phyloP scores from a whole-genome alignment of 2,797 vertebrate genomes.

The Rhabdophis nuchalis region DNA sequence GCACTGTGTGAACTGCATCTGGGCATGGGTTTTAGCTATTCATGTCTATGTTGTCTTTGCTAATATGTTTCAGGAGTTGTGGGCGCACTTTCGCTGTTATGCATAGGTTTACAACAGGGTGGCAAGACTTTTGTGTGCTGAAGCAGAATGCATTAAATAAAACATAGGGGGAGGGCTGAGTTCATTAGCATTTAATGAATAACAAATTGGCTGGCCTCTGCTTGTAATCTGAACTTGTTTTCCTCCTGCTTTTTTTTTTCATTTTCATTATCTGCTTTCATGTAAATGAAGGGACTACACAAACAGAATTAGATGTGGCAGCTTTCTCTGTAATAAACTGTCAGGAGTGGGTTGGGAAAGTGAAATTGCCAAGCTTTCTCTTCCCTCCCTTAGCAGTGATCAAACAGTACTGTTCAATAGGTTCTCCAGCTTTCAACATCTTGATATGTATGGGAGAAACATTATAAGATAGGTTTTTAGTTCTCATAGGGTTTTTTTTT shows the following conservation, averaged over 20 bases:
- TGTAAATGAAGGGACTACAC: conserved; percentile 69
- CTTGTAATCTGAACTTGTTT: conserved; percentile 67
- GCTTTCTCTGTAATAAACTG: conserved; percentile 56
- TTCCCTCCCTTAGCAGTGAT: conserved; percentile 27
- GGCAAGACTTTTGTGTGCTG: conserved; percentile 66
- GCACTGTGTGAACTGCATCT: neutral
- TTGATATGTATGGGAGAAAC: conserved; percentile 23
- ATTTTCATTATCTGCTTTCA: conserved; percentile 70
- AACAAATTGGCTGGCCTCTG: conserved; percentile 68
- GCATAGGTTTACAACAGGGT: conserved; percentile 46
- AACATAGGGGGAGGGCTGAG: conserved; percentile 59
- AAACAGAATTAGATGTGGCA: conserved; percentile 67
- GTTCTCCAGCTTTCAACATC: conserved; percentile 36
- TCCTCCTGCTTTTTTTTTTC: conserved; percentile 61
- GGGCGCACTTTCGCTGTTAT: conserved; percentile 45
- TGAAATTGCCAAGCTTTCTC: conserved; percentile 48
- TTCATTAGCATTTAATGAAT: conserved; percentile 75
- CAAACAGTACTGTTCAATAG: conserved; percentile 40
- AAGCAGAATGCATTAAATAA: conserved; percentile 68
- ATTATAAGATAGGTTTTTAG: conserved; percentile 26
- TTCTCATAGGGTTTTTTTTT: neutral
- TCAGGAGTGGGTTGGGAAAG: conserved; percentile 56
- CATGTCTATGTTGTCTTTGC: neutral
- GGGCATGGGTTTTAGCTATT: neutral
- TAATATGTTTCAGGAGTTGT: neutral